A percentile compares a stretch with the other conserved stretches of the same genome.
Evolutionary conservation across 2,797 vertebrate species (phyloP).

Genomic region (Astyanax mexicanus): DNA sequence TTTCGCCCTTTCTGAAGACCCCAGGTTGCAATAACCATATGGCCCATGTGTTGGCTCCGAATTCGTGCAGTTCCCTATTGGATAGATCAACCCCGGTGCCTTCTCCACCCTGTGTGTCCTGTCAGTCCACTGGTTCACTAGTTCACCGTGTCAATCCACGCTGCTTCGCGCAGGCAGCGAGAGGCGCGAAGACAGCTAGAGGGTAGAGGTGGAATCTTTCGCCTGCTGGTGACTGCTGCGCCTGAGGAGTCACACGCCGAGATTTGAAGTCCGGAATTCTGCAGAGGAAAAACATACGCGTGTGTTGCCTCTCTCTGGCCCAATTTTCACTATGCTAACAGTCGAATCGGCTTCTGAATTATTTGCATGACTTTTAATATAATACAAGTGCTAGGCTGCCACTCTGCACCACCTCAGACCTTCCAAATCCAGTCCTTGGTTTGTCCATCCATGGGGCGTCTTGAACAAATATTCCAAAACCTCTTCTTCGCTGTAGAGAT

Average conservation of each 20-base stretch:
- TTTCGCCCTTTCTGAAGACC: slow-evolving; percentile 53
- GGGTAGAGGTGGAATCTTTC: slow-evolving; percentile 58
- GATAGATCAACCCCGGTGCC: slow-evolving; percentile 68
- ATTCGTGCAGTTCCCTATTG: slow-evolving; percentile 67
- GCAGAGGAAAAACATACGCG: slow-evolving; percentile 38
- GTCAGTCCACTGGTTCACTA: slow-evolving; percentile 76
- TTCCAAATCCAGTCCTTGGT: slow-evolving; percentile 45
- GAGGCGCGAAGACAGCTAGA: slow-evolving; percentile 51
- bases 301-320: slow-evolving; percentile 13
- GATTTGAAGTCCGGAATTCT: slow-evolving; percentile 45
- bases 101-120: slow-evolving; percentile 66
- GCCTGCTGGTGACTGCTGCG: slow-evolving; percentile 58
- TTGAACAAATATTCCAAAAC: slow-evolving; percentile 54
- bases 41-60: slow-evolving; percentile 68
- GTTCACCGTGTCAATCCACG: slow-evolving; percentile 73
- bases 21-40: slow-evolving; percentile 78
- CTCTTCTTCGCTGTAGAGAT: slow-evolving; percentile 46
- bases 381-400: slow-evolving; percentile 4
- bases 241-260: slow-evolving; percentile 50
- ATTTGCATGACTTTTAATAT: slow-evolving; percentile 12
- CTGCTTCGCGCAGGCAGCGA: slow-evolving; percentile 53
- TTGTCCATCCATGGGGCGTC: slow-evolving; percentile 40
- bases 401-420: slow-evolving; percentile 19
- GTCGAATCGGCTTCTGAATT: slow-evolving; percentile 3
- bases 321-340: slow-evolving; percentile 2